Evolutionary conservation across 2,797 vertebrate species (phyloP), one percentile per base, ranked within the genome.

Genomic region (Cirrhinus molitorella): DNA sequence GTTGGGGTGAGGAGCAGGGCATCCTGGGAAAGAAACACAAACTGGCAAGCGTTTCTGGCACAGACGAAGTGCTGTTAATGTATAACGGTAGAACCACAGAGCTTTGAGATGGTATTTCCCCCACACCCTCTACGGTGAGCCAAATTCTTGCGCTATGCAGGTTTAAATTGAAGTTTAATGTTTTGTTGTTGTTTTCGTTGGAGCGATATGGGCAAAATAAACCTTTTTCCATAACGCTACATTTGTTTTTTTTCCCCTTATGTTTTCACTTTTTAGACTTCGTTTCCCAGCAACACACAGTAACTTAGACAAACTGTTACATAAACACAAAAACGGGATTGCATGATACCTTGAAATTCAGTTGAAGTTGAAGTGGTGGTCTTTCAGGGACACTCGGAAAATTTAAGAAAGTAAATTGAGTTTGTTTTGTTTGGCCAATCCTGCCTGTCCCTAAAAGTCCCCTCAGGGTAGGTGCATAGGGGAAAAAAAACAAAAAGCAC

Each of bases 1-100:
- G 83, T 85, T 74, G 61, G 78, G 71, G 53, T 65, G 85, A 85
- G 74, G 68, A 79, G 53, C 79, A 77, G 66, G 66, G 83, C 87
- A 88, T 81, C 53, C 63, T 86, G 85, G 80, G 80, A 83, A 80
- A 81, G 66, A 83, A 72, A 53, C 21, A 49, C 71, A 72, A 80
- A 80, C 71, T 78, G 85, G 47, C 67, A 63, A 6, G 7, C 28
- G 23, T 82, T 75, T 43, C 55, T 85, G 83, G 77, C 81, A 83
- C 43, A 12, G 66, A 37, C 37, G 21, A 10, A 43, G 49, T 63
- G 75, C 40, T 66, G 75, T 79, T 83, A 79, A 86, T 79, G 61
- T 83, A 77, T 77, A 83, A 77, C 40, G 28, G 61, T 83, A 37
- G 73, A 83, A 67, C 23, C 61, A 53, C 13, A 53, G 81, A 70